phyloP scores from a whole-genome alignment of 1,140 invertebrate genomes.

The Thaumetopoea pityocampa region DNA sequence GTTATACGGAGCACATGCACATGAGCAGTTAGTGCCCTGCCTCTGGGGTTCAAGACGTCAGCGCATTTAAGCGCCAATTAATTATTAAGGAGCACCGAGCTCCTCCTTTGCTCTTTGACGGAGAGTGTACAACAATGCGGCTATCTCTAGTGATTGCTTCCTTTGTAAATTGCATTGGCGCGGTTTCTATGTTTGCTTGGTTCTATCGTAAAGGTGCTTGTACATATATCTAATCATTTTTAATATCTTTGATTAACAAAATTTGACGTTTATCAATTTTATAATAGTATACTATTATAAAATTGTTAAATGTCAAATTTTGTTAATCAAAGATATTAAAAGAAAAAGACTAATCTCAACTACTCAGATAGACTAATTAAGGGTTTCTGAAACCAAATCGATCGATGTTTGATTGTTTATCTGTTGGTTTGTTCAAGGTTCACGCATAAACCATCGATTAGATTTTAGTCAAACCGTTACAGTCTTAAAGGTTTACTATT shows the following conservation, averaged over 20 bases:
- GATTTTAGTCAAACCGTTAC: too few relatives aligned
- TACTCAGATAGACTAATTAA: too few relatives aligned
- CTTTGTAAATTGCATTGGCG: constrained; percentile 65
- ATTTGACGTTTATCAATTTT: too few relatives aligned
- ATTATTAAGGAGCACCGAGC: constrained; percentile 64
- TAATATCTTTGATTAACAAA: not conserved
- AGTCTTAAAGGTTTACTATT: too few relatives aligned
- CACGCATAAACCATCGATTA: too few relatives aligned
- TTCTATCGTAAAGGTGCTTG: constrained; percentile 16
- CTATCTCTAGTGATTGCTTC: constrained; percentile 57
- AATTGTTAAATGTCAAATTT: too few relatives aligned
- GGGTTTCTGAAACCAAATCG: too few relatives aligned
- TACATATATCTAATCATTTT: constrained; percentile 13
- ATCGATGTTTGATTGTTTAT: too few relatives aligned
- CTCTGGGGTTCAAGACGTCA: constrained; percentile 54
- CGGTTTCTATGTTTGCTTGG: constrained; percentile 38
- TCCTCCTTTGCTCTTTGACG: constrained; percentile 67
- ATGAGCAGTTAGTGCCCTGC: constrained; percentile 41
- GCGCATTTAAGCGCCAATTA: constrained; percentile 69
- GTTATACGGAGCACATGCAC: constrained; percentile 37
- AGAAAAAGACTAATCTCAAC: too few relatives aligned
- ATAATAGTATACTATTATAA: too few relatives aligned
- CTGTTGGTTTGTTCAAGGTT: too few relatives aligned
- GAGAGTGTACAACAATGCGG: constrained; percentile 64
- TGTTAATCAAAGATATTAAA: too few relatives aligned